A percentile compares a stretch with the other conserved stretches of the same genome.
Evolutionary conservation across 2,888 invertebrate species (phyloP).

Genomic region (Capitulum mitella): DNA sequence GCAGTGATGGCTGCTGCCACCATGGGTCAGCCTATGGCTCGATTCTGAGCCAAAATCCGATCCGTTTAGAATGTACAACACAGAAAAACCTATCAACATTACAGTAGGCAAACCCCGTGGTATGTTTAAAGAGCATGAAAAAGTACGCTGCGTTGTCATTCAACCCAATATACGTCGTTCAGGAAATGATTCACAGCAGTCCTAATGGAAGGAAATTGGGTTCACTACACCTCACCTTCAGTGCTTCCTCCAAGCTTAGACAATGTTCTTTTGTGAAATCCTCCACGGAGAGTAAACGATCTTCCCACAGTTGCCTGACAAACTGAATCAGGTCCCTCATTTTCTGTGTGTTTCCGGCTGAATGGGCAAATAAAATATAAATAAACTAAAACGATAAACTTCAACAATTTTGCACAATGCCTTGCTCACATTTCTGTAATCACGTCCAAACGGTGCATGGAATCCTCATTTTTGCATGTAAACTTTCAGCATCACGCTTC

Average conservation of each 20-base stretch:
- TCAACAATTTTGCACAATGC: background rate
- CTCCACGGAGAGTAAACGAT: background rate
- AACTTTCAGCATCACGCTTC: background rate
- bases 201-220: no score
- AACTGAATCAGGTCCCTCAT: slow-evolving; percentile 7
- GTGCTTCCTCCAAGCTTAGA: background rate
- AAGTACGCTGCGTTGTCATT: no score
- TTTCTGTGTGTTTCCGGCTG: background rate
- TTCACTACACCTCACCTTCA: background rate
- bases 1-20: no score
- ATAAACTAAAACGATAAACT: background rate
- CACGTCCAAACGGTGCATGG: background rate
- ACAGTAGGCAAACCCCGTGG: no score
- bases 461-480: background rate
- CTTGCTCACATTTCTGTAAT: background rate
- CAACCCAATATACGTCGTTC: no score
- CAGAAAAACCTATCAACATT: no score
- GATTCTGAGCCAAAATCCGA: no score
- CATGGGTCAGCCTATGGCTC: no score
- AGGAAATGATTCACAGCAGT: no score
- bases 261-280: background rate
- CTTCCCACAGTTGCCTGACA: slow-evolving; percentile 7
- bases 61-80: no score
- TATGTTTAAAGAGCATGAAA: no score
- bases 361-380: background rate